A percentile compares a stretch with the other conserved stretches of the same genome.
Evolutionary conservation across 64 coral and sea anemone genomes (phyloP).

Genomic region (Montipora foliosa): DNA sequence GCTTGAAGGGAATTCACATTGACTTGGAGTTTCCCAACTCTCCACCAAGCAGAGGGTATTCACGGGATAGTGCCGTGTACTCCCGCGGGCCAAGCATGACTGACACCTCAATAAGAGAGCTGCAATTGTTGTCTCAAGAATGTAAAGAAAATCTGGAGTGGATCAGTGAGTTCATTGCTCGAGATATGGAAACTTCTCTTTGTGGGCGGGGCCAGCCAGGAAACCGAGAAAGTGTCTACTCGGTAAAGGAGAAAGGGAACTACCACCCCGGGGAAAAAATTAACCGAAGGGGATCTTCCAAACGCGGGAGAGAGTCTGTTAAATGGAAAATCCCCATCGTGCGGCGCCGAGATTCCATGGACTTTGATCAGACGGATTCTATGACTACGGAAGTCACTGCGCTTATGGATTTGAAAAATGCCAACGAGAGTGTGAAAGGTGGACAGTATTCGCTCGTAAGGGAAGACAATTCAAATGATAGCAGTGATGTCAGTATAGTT

Average conservation of each 20-base stretch:
- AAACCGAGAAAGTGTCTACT: slow-evolving; percentile 50
- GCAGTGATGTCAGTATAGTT: neutral
- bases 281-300: slow-evolving; percentile 68
- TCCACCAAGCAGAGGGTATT: slow-evolving; percentile 4
- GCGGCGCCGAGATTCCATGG: slow-evolving; percentile 12
- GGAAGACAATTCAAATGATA: neutral
- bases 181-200: slow-evolving; percentile 64
- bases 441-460: neutral
- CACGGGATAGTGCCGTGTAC: slow-evolving; percentile 28
- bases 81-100: slow-evolving; percentile 51
- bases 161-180: slow-evolving; percentile 77
- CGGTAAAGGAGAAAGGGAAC: slow-evolving; percentile 79
- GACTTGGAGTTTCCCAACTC: slow-evolving; percentile 79
- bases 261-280: slow-evolving; percentile 82
- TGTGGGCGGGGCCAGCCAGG: slow-evolving; percentile 25
- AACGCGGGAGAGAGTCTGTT: slow-evolving; percentile 14
- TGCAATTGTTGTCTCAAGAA: slow-evolving; percentile 75
- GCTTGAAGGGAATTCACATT: slow-evolving; percentile 87
- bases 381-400: slow-evolving; percentile 11
- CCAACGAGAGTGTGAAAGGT: neutral
- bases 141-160: slow-evolving; percentile 80
- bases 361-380: slow-evolving; percentile 33
- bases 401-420: neutral
- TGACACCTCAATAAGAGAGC: slow-evolving; percentile 79
- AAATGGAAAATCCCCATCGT: slow-evolving; percentile 17